Evolutionary conservation across 23 tunicate species (phyloP).

Genomic region (Clavelina lepadiformis): DNA sequence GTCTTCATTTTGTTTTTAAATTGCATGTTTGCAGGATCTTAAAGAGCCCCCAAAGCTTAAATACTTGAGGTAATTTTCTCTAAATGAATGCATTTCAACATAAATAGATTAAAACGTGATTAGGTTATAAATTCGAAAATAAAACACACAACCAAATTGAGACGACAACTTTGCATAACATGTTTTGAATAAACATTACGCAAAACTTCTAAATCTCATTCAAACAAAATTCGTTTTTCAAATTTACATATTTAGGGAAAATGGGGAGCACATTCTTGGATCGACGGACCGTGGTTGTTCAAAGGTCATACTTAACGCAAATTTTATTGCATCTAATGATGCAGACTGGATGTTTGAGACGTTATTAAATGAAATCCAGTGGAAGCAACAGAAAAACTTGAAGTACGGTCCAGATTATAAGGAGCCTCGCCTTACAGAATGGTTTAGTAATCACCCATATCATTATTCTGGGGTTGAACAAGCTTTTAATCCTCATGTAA

Average conservation of each 20-base stretch:
- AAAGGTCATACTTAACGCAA: conserved; percentile 7
- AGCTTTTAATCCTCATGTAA: conserved; percentile 22
- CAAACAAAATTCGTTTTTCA: background rate
- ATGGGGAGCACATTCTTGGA: conserved; percentile 26
- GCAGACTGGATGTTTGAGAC: conserved; percentile 61
- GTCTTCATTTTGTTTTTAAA: background rate
- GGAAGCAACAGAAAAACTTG: conserved; percentile 24
- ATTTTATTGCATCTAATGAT: conserved; percentile 11
- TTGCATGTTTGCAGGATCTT: conserved; percentile 11
- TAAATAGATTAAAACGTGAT: background rate
- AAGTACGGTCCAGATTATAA: conserved; percentile 3
- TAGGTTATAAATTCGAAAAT: background rate
- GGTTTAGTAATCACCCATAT: conserved; percentile 44
- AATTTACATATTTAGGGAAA: conserved; percentile 13
- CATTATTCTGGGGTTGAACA: conserved; percentile 29
- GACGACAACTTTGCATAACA: background rate
- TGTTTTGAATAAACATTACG: conserved; percentile 7
- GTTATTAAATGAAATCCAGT: conserved; percentile 27
- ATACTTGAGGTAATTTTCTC: conserved; percentile 7
- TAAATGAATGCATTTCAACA: background rate
- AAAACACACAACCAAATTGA: background rate
- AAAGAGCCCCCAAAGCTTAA: conserved; percentile 16
- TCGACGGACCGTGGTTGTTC: conserved; percentile 16
- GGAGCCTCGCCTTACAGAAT: conserved; percentile 33
- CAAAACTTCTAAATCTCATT: background rate